Conservation (phyloP, 2,113 vertebrate species). For the Columba livia region DNA sequence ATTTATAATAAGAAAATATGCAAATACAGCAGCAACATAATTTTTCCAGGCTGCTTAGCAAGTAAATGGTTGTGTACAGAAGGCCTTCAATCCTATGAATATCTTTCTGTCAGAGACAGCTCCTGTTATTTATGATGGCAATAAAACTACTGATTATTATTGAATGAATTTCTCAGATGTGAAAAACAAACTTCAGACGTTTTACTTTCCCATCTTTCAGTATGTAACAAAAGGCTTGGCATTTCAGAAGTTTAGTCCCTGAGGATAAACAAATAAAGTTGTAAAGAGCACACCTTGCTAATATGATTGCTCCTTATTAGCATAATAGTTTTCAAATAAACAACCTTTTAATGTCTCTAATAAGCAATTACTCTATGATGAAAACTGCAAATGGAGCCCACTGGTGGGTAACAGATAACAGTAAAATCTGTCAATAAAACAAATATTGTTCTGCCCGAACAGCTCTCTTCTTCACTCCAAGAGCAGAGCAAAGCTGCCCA, state of each 20-base stretch:
- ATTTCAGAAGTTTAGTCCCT: slow-evolving; percentile 14
- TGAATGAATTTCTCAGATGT: neutral
- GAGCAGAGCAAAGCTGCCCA: neutral
- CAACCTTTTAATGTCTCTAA: slow-evolving; percentile 61
- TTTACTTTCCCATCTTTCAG: slow-evolving; percentile 5
- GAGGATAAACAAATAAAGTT: slow-evolving; percentile 53
- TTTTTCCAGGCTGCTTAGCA: slow-evolving; percentile 44
- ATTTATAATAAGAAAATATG: slow-evolving; percentile 7
- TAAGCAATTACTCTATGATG: slow-evolving; percentile 66
- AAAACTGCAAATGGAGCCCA: slow-evolving; percentile 34
- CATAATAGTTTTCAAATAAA: slow-evolving; percentile 68
- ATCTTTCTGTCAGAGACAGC: neutral
- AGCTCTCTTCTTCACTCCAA: slow-evolving; percentile 1
- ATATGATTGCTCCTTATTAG: slow-evolving; percentile 63
- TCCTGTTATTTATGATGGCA: slow-evolving; percentile 23
- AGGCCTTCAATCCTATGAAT: neutral
- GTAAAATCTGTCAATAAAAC: slow-evolving; percentile 67
- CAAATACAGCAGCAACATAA: slow-evolving; percentile 9
- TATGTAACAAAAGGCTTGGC: neutral
- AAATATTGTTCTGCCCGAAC: slow-evolving; percentile 27
- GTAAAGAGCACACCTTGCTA: slow-evolving; percentile 49
- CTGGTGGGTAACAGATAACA: slow-evolving; percentile 62
- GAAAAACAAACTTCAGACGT: neutral
- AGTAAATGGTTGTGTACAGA: slow-evolving; percentile 15
- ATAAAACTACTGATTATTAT: slow-evolving; percentile 38